Evolutionary conservation across 2,113 vertebrate species (phyloP).

Genomic region (Boulengeromyrus knoepffleri): DNA sequence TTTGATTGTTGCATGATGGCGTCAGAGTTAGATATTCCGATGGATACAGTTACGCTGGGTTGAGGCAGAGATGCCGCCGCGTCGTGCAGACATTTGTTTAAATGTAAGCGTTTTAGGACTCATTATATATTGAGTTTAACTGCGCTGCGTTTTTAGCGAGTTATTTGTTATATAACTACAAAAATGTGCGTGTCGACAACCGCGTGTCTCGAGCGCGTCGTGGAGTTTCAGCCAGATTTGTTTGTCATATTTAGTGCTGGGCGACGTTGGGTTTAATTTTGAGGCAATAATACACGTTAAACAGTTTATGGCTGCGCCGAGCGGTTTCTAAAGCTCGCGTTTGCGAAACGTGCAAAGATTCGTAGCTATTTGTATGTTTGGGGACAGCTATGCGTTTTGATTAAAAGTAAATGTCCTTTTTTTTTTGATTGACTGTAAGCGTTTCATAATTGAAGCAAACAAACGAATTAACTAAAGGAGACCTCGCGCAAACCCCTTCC

Average conservation of each 20-base stretch:
- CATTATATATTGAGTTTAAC: not conserved
- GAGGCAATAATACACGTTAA: not conserved
- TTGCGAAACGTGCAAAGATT: not conserved
- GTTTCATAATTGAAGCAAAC: not conserved
- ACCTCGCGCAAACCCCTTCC: not conserved
- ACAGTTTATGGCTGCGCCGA: not conserved
- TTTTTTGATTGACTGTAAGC: not conserved
- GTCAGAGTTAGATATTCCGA: conserved; percentile 9
- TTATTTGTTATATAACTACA: not conserved
- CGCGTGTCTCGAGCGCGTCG: not conserved
- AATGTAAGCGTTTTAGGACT: not conserved
- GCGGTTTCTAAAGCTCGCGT: not conserved
- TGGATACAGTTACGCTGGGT: not conserved
- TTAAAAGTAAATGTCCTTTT: not conserved
- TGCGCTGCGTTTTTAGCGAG: not conserved
- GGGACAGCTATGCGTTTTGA: not conserved
- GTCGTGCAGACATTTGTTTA: not conserved
- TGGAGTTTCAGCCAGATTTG: not conserved
- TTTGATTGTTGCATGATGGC: conserved; percentile 17
- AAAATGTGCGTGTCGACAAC: not conserved
- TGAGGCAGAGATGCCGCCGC: not conserved
- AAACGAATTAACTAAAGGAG: not conserved
- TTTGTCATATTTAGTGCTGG: not conserved
- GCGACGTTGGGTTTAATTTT: not conserved
- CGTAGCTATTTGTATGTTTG: not conserved